These are phyloP conservation scores for Neotoxoptera formosana DNA, from an alignment of 1,140 invertebrate genomes.

Conservation along the genomic window DNA sequence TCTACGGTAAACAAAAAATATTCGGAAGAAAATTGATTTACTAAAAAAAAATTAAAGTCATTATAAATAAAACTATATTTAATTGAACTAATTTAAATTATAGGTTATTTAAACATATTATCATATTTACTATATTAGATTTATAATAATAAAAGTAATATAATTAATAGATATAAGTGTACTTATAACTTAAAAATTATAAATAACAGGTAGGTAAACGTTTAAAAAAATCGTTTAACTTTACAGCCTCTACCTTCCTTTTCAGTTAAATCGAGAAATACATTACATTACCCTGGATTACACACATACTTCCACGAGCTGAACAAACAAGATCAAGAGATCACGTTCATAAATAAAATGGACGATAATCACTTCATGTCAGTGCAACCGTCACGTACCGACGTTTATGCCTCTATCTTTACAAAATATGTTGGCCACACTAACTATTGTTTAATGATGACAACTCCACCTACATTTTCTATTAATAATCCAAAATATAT, in stretches of 20 bases:
- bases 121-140: background rate
- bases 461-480: conserved; percentile 27
- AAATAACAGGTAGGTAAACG: background rate
- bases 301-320: background rate
- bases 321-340: conserved; percentile 33
- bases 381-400: conserved; percentile 44
- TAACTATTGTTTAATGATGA: conserved; percentile 21
- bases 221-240: conserved; percentile 10
- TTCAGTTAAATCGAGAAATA: conserved; percentile 7
- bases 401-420: conserved; percentile 46
- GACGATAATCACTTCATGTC: conserved; percentile 44
- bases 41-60: background rate
- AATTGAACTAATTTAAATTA: background rate
- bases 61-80: background rate
- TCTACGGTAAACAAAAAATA: no score
- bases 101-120: background rate
- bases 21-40: background rate
- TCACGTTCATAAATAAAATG: conserved; percentile 53
- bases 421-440: background rate
- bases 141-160: background rate
- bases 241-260: background rate
- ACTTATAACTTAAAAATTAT: background rate
- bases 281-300: background rate
- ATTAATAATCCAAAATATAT: background rate
- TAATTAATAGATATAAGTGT: background rate